Percentiles rank a stretch among this genome's conserved stretches.
phyloP scores from a whole-genome alignment of 2,113 vertebrate species.

The Clarias magur region DNA sequence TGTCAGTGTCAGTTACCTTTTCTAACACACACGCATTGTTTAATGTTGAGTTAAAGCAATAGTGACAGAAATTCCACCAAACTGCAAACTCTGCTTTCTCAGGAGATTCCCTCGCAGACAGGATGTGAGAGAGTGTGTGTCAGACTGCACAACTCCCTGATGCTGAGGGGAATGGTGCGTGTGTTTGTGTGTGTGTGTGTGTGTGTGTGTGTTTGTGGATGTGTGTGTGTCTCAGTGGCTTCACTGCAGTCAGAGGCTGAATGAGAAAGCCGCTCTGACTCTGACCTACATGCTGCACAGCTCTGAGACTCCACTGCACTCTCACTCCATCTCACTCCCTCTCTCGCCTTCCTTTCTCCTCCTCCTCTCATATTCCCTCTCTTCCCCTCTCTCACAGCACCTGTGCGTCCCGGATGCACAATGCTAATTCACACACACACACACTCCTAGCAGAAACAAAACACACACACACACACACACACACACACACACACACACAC shows the following conservation, averaged over 20 bases:
- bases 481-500: slow-evolving; percentile 22
- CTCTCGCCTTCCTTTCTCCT: neutral
- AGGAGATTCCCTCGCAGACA: slow-evolving; percentile 25
- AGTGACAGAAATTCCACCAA: slow-evolving; percentile 19
- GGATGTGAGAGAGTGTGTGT: slow-evolving; percentile 4
- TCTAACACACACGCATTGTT: neutral
- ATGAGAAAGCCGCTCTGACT: slow-evolving; percentile 58
- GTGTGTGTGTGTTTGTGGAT: slow-evolving; percentile 40
- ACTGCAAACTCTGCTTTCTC: neutral
- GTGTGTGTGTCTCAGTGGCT: slow-evolving; percentile 13
- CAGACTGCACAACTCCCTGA: neutral
- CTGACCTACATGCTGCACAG: slow-evolving; percentile 70
- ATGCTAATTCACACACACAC: slow-evolving; percentile 55
- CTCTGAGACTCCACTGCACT: slow-evolving; percentile 60
- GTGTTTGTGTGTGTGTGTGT: slow-evolving; percentile 41
- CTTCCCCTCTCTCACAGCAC: slow-evolving; percentile 39
- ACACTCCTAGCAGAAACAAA: slow-evolving; percentile 53
- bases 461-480: slow-evolving; percentile 32
- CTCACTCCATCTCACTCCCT: slow-evolving; percentile 10
- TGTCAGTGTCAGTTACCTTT: slow-evolving; percentile 1
- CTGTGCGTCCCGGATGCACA: slow-evolving; percentile 41
- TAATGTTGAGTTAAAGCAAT: slow-evolving; percentile 8
- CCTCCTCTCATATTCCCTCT: neutral
- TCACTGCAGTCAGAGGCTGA: slow-evolving; percentile 43
- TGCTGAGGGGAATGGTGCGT: neutral